A percentile compares a stretch with the other conserved stretches of the same genome.
Evolutionary conservation across 2,797 vertebrate genomes (phyloP).

Genomic region (Bovichtus variegatus): DNA sequence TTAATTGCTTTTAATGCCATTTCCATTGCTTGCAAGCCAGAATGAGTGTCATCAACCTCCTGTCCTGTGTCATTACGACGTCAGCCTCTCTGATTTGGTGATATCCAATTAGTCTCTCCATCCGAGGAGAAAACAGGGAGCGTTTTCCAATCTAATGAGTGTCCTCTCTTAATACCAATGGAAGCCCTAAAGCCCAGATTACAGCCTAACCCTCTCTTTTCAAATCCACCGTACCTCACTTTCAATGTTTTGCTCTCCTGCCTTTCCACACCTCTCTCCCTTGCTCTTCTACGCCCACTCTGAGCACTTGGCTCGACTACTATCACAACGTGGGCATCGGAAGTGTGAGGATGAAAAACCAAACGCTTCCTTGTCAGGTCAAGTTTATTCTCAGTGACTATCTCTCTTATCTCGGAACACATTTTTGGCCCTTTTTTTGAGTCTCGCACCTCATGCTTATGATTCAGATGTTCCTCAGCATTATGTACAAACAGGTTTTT

Average conservation of each 20-base stretch:
- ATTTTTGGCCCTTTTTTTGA: not conserved
- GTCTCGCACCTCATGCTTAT: not conserved
- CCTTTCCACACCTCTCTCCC: conserved; percentile 12
- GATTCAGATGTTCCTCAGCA: conserved; percentile 1
- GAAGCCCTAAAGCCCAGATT: conserved; percentile 73
- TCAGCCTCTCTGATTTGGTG: conserved; percentile 62
- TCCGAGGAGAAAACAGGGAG: conserved; percentile 42
- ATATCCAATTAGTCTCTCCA: conserved; percentile 78
- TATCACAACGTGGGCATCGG: conserved; percentile 29
- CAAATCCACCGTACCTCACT: conserved; percentile 10
- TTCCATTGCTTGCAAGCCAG: conserved; percentile 38
- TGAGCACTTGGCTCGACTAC: conserved; percentile 17
- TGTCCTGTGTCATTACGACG: conserved; percentile 41
- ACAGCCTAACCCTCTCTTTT: conserved; percentile 23
- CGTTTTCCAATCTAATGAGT: conserved; percentile 65
- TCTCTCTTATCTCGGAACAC: conserved; percentile 13
- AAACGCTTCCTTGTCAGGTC: conserved; percentile 11
- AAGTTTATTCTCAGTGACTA: conserved; percentile 22
- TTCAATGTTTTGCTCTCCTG: conserved; percentile 6
- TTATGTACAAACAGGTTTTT: conserved; percentile 7
- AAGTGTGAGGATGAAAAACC: too few species aligned
- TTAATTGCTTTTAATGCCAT: conserved; percentile 22
- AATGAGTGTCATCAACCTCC: conserved; percentile 18
- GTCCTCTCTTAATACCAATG: conserved; percentile 56
- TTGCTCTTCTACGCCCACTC: conserved; percentile 21